These are phyloP conservation scores for Eucera pruinosa DNA, from an alignment of 2,888 invertebrate genomes.

Conservation along the genomic window DNA sequence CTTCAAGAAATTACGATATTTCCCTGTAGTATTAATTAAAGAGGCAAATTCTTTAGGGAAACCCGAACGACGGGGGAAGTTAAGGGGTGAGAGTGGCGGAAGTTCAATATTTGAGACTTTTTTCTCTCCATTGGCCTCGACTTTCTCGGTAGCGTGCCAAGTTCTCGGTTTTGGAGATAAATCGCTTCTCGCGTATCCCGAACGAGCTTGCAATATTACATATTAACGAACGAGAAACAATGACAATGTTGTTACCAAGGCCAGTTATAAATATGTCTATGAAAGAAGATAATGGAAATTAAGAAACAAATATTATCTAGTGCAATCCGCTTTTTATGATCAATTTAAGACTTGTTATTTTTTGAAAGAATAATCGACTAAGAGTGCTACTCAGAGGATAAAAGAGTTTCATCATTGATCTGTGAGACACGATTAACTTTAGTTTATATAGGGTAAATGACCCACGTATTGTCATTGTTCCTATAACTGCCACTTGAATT, in stretches of 20 bases:
- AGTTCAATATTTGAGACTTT: slow-evolving; percentile 63
- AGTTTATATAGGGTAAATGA: no score
- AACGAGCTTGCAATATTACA: slow-evolving; percentile 18
- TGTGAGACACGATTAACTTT: no score
- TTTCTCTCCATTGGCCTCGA: slow-evolving; percentile 48
- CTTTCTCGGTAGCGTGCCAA: slow-evolving; percentile 52
- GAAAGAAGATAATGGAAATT: background rate
- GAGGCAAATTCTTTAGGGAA: slow-evolving; percentile 57
- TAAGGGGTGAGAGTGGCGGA: slow-evolving; percentile 35
- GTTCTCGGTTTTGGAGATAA: slow-evolving; percentile 38
- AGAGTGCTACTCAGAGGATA: no score
- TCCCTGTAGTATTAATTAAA: slow-evolving; percentile 58
- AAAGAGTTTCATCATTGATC: no score
- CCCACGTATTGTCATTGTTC: no score
- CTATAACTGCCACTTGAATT: no score
- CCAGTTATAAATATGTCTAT: background rate
- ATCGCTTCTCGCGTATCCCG: slow-evolving; percentile 33
- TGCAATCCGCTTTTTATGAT: no score
- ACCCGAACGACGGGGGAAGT: slow-evolving; percentile 33
- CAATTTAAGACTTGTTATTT: no score
- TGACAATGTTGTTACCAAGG: background rate
- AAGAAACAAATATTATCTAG: no score
- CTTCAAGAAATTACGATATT: slow-evolving; percentile 47
- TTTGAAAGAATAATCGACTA: no score
- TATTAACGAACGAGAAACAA: slow-evolving; percentile 10